These are phyloP conservation scores for Diorhabda sublineata DNA, from an alignment of 1,140 invertebrate genomes.

Conservation along the genomic window DNA sequence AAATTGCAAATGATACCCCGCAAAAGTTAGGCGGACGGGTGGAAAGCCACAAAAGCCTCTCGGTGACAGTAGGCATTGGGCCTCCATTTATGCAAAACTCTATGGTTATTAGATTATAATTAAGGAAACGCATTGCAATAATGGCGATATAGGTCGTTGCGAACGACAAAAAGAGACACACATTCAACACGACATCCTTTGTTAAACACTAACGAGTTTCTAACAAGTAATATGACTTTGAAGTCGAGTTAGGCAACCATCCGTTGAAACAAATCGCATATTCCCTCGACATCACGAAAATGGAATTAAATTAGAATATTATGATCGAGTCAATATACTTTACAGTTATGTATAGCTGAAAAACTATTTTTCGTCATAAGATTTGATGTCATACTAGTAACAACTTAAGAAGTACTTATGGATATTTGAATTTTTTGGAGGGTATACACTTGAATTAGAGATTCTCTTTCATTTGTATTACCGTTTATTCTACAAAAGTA, in stretches of 20 bases:
- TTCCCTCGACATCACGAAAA: background rate
- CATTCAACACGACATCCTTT: constrained; percentile 15
- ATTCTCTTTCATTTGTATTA: too few relatives aligned
- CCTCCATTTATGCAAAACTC: constrained; percentile 27
- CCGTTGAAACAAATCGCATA: background rate
- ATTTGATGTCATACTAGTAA: too few relatives aligned
- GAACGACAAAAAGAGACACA: constrained; percentile 22
- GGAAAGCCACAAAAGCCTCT: constrained; percentile 4
- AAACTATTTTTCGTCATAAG: too few relatives aligned
- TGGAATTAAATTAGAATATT: too few relatives aligned
- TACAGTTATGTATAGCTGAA: too few relatives aligned
- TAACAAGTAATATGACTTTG: constrained; percentile 24
- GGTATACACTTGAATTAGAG: too few relatives aligned
- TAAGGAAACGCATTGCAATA: constrained; percentile 27
- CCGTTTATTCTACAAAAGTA: too few relatives aligned
- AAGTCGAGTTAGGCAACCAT: constrained; percentile 13
- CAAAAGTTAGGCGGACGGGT: background rate
- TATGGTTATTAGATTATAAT: constrained; percentile 27
- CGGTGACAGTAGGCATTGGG: constrained; percentile 14
- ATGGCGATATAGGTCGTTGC: constrained; percentile 22
- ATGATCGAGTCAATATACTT: too few relatives aligned
- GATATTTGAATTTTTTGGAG: too few relatives aligned
- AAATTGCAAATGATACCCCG: background rate
- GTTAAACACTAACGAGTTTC: constrained; percentile 26
- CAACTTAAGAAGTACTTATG: too few relatives aligned